Evolutionary conservation across 2,113 vertebrate genomes (phyloP), one percentile per base, ranked within the genome.

Genomic region (Halcyon senegalensis): DNA sequence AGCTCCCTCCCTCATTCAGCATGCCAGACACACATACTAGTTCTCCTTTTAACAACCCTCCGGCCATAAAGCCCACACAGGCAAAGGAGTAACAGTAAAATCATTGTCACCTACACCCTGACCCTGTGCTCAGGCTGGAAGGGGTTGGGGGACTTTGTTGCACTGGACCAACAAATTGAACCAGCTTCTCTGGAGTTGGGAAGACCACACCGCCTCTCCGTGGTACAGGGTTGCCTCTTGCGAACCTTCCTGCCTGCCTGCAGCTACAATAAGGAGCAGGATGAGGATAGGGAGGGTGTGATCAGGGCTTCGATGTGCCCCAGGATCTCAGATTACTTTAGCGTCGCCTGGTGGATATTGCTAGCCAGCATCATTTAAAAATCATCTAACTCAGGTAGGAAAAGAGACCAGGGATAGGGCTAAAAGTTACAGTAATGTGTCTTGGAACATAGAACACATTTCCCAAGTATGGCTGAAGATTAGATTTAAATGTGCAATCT

Each of bases 311-410:
- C 20, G 0, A 79, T 2, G 67, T 74, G 87, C 63, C 90, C 82
- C 74, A 39, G 31, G 24, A 73, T 96, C 92, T 93, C 73, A 41
- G 95, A 78, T 96, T 93, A 68, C 92, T 93, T 90, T 86, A 96
- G 91, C 92, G 93, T 94, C 95, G 46, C 96, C 96, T 96, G 94
- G 88, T 92, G 96, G 96, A 86, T 90, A 37, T 30, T 92, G 44
- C 35, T 77, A 87, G 95, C n/a, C 79, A 90, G 60, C 67, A 78
- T 78, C 25, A 68, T 55, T 59, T 37, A n/a, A 94, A 94, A 90
- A 17, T 46, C 63, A 46, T 25, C 23, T 51, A 43, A 27, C 70
- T 68, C 66, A 48, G 35, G 24, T 18, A 69, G 50, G 58, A 50
- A 74, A 72, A 79, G 39, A 62, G 7, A 80, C 9, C 17, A 46